Base-by-base conservation (phyloP, 2,113 vertebrate genomes). In the Pangasianodon gigas region DNA sequence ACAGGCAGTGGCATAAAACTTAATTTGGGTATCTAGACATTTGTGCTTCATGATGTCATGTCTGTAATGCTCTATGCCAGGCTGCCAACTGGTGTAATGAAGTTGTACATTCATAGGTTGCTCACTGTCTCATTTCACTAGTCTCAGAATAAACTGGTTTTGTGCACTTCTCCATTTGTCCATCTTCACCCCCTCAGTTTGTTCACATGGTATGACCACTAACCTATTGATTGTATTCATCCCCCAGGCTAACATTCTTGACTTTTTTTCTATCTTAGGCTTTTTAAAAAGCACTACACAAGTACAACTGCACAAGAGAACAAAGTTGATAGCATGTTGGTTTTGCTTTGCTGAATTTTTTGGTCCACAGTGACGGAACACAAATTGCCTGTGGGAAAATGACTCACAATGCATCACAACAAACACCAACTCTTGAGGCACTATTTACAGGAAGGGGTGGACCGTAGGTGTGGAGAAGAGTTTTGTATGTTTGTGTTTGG, bases 21-120 rank as follows among this genome's bases (percentile, higher is more conserved):
- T 88, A 58, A 37, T 48, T 18, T 32, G 8, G 37, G n/a, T n/a
- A 77, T 44, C 10, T 51, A 83, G 82, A 60, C 83, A 84, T 84
- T 77, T 89, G 81, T 60, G 41, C 29, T 54, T 77, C 29, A 46
- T 89, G 82, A 75, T 74, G 52, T 89, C 65, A 46, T 60, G 65
- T 84, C 48, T 84, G 41, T 77, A 21, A 44, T 75, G 29, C 19
- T 32, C 6, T 51, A 48, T 48, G 37, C 52, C 52, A 58, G 14
- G 13, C 48, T 75, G 32, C 81, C 81, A 89, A 54, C 67, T 75
- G 69, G 69, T 37, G 29, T 44, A 60, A 87, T 87, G 77, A 77
- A 87, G 51, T 54, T 87, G 69, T 29, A 54, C 46, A 69, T 26
- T 56, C 32, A 56, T 65, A 19, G 48, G 71, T 62, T 62, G 26